Evolutionary conservation across 2,113 vertebrate species (phyloP).

Genomic region (Seriola dumerili): DNA sequence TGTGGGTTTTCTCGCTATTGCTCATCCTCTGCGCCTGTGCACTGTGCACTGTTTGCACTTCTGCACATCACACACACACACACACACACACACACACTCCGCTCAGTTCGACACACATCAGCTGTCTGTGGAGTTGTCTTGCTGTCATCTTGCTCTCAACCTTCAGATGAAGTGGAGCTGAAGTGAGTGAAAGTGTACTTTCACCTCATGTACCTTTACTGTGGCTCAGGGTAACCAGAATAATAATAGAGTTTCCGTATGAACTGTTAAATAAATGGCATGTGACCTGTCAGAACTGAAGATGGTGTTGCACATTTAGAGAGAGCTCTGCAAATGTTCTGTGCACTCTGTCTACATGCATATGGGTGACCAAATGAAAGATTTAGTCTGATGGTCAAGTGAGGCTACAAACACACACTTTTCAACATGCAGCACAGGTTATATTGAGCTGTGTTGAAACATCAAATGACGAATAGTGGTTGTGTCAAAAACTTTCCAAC

Average conservation of each 20-base stretch:
- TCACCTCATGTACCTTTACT: neutral
- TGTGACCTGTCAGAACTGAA: neutral
- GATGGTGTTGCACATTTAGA: neutral
- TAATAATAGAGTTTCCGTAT: neutral
- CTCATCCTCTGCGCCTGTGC: conserved; percentile 12
- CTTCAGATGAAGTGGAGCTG: conserved; percentile 7
- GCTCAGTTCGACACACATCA: conserved; percentile 12
- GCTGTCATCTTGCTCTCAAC: neutral
- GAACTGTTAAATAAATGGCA: neutral
- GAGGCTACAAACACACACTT: neutral
- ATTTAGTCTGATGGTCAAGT: neutral
- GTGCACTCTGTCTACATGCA: neutral
- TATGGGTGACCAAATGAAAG: neutral
- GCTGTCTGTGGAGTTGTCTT: neutral
- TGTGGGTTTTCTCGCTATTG: conserved; percentile 73
- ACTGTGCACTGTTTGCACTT: conserved; percentile 30
- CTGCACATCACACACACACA: conserved; percentile 1
- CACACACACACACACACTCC: neutral
- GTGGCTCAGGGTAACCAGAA: neutral
- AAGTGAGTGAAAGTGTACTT: conserved; percentile 14
- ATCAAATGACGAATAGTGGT: too few species aligned
- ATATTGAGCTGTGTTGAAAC: neutral
- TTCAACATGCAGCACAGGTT: neutral
- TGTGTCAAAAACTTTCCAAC: neutral
- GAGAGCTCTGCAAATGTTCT: neutral